These are phyloP conservation scores for Caenorhabditis imperialis DNA, from an alignment of 2,888 invertebrate genomes.

Conservation along the genomic window DNA sequence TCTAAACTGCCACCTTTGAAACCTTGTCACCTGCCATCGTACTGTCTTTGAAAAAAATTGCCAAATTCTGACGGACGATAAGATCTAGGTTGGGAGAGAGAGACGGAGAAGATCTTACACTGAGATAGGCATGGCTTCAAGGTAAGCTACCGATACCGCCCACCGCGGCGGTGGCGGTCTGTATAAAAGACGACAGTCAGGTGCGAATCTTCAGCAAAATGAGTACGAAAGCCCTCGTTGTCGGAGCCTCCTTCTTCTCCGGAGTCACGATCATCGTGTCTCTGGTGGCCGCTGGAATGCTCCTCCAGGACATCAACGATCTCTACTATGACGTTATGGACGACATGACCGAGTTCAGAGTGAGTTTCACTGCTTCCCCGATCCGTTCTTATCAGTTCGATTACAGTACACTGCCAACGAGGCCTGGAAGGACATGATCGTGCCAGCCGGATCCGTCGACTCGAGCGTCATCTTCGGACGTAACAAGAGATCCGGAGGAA, in stretches of 20 bases:
- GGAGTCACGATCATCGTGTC: conserved; percentile 67
- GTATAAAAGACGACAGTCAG: conserved; percentile 30
- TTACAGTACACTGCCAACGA: conserved; percentile 64
- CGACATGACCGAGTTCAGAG: conserved; percentile 71
- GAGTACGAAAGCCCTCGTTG: conserved; percentile 65
- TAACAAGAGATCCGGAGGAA: conserved; percentile 63
- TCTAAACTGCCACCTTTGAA: background rate
- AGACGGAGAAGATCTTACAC: conserved; percentile 45
- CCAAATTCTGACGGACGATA: conserved; percentile 22
- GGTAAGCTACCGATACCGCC: conserved; percentile 51
- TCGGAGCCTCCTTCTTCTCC: conserved; percentile 63
- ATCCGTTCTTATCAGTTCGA: background rate
- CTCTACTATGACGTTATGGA: conserved; percentile 70
- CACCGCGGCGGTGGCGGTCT: conserved; percentile 6
- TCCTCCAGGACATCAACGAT: conserved; percentile 71
- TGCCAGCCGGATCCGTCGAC: conserved; percentile 50
- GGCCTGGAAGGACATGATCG: conserved; percentile 68
- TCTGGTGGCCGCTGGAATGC: conserved; percentile 66
- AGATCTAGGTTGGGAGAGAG: conserved; percentile 11
- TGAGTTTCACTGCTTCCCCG: conserved; percentile 30
- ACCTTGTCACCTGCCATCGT: conserved; percentile 1
- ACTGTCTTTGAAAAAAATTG: conserved; percentile 9
- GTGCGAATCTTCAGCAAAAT: conserved; percentile 38
- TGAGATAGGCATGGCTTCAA: conserved; percentile 42
- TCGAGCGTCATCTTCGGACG: conserved; percentile 64